Conservation (phyloP, 2,888 invertebrate species). For the Eurytoma californica region DNA sequence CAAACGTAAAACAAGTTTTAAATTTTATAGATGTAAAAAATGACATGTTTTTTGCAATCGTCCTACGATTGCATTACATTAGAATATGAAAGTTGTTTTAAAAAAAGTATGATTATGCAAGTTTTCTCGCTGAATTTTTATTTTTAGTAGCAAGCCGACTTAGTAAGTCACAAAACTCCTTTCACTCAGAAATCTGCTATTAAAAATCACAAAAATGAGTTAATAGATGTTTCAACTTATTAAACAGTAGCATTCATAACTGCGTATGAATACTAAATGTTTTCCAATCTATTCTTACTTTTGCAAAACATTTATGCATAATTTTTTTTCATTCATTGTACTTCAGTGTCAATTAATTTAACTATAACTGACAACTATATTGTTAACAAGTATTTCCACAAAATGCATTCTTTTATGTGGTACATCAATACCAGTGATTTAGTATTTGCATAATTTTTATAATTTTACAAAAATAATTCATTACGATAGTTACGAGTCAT, state of each 20-base stretch:
- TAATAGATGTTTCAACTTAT: conserved; percentile 7
- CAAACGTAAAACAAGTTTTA: neutral
- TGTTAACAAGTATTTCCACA: too few relatives aligned
- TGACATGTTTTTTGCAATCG: neutral
- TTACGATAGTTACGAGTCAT: too few relatives aligned
- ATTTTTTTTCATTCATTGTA: too few relatives aligned
- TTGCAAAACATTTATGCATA: too few relatives aligned
- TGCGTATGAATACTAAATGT: conserved; percentile 17
- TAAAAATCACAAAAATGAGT: conserved; percentile 29
- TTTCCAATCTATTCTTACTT: too few relatives aligned
- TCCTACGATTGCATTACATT: conserved; percentile 24
- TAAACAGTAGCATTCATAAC: conserved; percentile 18
- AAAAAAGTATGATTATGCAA: conserved; percentile 26
- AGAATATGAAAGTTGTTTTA: conserved; percentile 38
- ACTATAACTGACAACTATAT: too few relatives aligned
- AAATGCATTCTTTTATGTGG: too few relatives aligned
- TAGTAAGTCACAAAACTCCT: conserved; percentile 28
- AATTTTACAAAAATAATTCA: too few relatives aligned
- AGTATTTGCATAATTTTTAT: too few relatives aligned
- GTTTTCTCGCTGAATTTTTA: conserved; percentile 14
- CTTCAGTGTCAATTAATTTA: too few relatives aligned
- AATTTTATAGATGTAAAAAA: conserved; percentile 1
- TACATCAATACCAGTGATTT: too few relatives aligned
- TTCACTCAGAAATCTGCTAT: conserved; percentile 17
- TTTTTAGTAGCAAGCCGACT: neutral